Evolutionary conservation across 1,140 invertebrate genomes (phyloP).

Genomic region (Lucilia cuprina): DNA sequence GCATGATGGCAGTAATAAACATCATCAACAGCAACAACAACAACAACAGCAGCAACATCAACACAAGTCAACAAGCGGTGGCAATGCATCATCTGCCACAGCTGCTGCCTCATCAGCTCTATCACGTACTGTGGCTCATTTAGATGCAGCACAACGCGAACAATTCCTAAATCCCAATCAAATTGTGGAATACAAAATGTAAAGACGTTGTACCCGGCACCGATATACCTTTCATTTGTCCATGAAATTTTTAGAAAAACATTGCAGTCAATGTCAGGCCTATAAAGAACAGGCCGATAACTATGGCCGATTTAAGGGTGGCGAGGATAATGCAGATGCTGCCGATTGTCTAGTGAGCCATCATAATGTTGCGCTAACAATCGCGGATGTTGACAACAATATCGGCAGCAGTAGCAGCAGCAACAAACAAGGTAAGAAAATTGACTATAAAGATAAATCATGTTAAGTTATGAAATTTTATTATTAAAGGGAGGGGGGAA

Average conservation of each 20-base stretch:
- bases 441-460: neutral
- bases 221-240: conserved; percentile 63
- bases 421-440: neutral
- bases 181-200: conserved; percentile 62
- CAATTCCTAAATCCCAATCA: conserved; percentile 62
- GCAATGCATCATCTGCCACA: neutral
- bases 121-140: conserved; percentile 56
- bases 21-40: conserved; percentile 34
- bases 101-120: conserved; percentile 42
- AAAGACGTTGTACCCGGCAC: conserved; percentile 62
- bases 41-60: conserved; percentile 40
- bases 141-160: conserved; percentile 58
- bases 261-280: conserved; percentile 59
- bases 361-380: neutral
- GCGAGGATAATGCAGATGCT: neutral
- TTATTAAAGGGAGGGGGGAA: too few relatives aligned
- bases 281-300: conserved; percentile 34
- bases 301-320: neutral
- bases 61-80: conserved; percentile 27
- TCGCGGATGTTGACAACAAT: neutral
- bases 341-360: neutral
- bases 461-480: neutral
- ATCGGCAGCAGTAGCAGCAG: too few relatives aligned
- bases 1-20: conserved; percentile 41
- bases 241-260: conserved; percentile 62